phyloP scores from a whole-genome alignment of 2,797 vertebrate species.

The Ataeniobius toweri region DNA sequence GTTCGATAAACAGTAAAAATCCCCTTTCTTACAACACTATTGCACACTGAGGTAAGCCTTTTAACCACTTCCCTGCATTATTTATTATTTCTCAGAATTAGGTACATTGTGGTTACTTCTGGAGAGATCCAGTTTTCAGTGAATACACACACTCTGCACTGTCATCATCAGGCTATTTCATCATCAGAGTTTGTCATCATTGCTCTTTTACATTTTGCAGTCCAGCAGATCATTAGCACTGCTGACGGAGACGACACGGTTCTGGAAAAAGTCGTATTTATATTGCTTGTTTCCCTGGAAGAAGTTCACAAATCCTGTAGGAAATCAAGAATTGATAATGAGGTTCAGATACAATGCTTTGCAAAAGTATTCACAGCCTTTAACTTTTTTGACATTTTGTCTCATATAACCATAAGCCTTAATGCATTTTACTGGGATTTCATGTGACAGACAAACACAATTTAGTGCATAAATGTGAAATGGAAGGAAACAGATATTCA shows the following conservation, averaged over 20 bases:
- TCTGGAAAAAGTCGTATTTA: constrained; percentile 50
- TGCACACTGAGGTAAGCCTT: constrained; percentile 13
- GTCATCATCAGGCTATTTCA: background rate
- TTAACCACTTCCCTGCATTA: constrained; percentile 24
- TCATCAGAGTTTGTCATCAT: constrained; percentile 3
- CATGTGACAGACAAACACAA: background rate
- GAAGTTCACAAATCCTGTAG: constrained; percentile 61
- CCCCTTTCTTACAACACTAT: constrained; percentile 20
- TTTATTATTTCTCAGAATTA: constrained; percentile 8
- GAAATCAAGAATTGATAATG: constrained; percentile 8
- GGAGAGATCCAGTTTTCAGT: background rate
- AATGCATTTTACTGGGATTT: background rate
- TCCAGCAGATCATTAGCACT: constrained; percentile 58
- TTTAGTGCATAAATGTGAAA: background rate
- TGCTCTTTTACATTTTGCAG: constrained; percentile 31
- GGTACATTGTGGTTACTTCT: constrained; percentile 12
- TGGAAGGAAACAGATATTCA: background rate
- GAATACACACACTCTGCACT: background rate
- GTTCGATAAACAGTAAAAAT: constrained; percentile 12
- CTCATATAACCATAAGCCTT: too few relatives aligned
- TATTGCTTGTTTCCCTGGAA: constrained; percentile 64
- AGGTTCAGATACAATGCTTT: background rate
- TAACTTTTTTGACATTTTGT: background rate
- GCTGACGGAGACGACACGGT: constrained; percentile 30
- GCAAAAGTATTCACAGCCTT: background rate